Evolutionary conservation across 2,113 vertebrate species (phyloP), one percentile per base, ranked within the genome.

Genomic region (Oryzias curvinotus): DNA sequence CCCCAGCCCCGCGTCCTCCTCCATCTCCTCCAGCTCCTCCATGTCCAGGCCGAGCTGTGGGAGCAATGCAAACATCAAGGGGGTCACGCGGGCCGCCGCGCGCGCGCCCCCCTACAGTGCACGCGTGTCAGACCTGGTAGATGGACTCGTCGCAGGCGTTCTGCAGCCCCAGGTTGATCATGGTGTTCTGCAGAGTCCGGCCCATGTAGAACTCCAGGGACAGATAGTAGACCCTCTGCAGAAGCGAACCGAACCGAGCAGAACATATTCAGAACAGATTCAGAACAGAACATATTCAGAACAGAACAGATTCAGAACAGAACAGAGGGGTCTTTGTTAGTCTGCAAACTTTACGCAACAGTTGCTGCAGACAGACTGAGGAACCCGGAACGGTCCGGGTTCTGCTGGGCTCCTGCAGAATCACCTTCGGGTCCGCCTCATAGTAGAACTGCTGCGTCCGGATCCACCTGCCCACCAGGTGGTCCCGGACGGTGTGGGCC

Each of bases 121-220:
- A 7, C 7, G 30, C 30, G 30, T 12, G 30, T 36, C 30, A 69
- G 85, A 98, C 96, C 94, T 98, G 97, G 75, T 98, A 98, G 77
- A 98, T 88, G 14, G 97, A 95, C 68, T 98, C 97, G 0, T 98
- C 96, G 1, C 97, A 98, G 71, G 97, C 95, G 0, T 97, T 98
- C 82, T 98, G 96, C 84, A 98, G 88, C 13, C 97, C 97, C 55
- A 98, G 90, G 90, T 98, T 98, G 61, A 98, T 94, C 97, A 98
- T 98, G 8, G 97, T 98, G 89, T 98, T 98, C 70, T 98, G 95
- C 45, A 98, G 91, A 0, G 96, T 94, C 53, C 97, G 80, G 53
- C 97, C 97, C 94, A 98, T 98, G 87, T 98, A 98, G 83, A 98
- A 98, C 82, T 98, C 97, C 91, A 98, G 88, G 42, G 97, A 98